Conservation (phyloP, 1,140 invertebrate species). For the Mercenaria mercenaria region DNA sequence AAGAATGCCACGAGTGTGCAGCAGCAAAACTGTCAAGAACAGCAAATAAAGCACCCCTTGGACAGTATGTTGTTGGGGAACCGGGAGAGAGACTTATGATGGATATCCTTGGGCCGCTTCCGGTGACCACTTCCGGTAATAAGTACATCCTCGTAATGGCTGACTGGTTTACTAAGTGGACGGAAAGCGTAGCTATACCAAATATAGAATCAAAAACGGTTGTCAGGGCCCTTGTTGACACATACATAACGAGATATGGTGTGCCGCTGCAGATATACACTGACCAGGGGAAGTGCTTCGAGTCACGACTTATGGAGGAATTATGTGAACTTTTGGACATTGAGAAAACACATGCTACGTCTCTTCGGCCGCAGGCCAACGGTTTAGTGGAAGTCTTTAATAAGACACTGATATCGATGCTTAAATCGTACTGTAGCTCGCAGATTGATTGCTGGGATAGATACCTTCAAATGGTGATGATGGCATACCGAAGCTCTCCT, state of each 20-base stretch:
- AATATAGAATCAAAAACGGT: conserved; percentile 6
- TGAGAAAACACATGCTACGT: not conserved
- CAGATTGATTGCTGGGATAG: not conserved
- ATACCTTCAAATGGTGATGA: not conserved
- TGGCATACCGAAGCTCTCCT: not conserved
- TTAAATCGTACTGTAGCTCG: not conserved
- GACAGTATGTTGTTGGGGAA: not conserved
- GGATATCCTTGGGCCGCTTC: conserved; percentile 24
- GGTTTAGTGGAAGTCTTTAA: not conserved
- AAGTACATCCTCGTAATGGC: conserved; percentile 6
- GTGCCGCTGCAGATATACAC: conserved; percentile 6
- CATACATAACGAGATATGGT: not conserved
- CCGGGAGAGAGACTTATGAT: not conserved
- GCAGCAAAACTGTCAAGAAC: conserved; percentile 28
- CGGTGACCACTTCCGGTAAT: not conserved
- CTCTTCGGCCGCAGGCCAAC: not conserved
- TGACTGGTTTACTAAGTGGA: conserved; percentile 22
- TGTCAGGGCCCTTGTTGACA: conserved; percentile 7
- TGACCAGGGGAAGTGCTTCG: conserved; percentile 2
- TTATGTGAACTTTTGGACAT: not conserved
- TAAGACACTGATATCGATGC: conserved; percentile 2
- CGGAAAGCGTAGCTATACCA: not conserved
- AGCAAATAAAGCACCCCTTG: conserved; percentile 31
- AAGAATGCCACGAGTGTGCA: conserved; percentile 13
- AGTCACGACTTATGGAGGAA: not conserved